phyloP scores from a whole-genome alignment of 2,113 vertebrate species.

The Litocranius walleri region DNA sequence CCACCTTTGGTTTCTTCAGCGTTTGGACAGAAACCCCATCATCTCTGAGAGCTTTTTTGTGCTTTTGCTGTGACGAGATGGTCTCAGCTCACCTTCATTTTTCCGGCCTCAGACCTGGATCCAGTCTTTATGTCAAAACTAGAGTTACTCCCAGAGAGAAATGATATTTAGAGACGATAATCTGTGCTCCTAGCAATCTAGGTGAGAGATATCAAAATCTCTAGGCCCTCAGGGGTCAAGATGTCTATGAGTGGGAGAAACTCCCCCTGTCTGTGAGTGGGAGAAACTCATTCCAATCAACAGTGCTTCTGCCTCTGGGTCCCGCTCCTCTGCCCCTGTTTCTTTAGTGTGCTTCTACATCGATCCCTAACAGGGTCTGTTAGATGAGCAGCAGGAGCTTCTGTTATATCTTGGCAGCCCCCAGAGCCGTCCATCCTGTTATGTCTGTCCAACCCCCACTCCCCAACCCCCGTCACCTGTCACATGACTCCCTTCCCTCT shows the following conservation, averaged over 20 bases:
- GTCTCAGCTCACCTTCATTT: not conserved
- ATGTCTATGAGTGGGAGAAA: not conserved
- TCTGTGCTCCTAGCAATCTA: not conserved
- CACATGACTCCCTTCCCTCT: not conserved
- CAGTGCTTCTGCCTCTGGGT: not conserved
- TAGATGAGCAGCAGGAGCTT: not conserved
- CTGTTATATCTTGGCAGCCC: not conserved
- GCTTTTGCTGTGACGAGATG: not conserved
- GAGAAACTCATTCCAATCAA: not conserved
- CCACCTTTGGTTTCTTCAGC: not conserved
- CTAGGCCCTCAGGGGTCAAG: not conserved
- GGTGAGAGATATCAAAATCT: not conserved
- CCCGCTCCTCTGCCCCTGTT: not conserved
- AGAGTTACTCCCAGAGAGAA: not conserved
- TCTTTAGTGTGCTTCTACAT: not conserved
- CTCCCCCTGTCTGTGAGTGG: not conserved
- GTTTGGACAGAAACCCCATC: not conserved
- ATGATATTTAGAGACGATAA: not conserved
- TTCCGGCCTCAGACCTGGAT: not conserved
- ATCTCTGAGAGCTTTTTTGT: not conserved
- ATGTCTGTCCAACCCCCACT: rapidly evolving
- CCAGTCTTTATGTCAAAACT: not conserved
- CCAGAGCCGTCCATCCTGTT: not conserved
- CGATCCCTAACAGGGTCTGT: not conserved
- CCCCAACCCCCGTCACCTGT: not conserved